Evolutionary conservation across 2,888 invertebrate species (phyloP), one percentile per base, ranked within the genome.

Genomic region (Lithosia quadra): DNA sequence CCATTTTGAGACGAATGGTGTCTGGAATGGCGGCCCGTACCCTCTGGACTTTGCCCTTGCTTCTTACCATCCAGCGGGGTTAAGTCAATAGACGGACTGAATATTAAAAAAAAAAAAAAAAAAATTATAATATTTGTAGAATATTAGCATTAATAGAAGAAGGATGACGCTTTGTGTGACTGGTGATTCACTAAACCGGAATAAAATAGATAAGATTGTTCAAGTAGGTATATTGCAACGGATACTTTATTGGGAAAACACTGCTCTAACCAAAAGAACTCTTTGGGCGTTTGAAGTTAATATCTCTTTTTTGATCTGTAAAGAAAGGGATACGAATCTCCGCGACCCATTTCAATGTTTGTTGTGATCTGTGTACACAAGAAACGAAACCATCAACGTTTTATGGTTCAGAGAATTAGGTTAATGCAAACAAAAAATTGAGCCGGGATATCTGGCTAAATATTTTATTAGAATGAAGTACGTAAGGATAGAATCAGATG

Each of bases 301-400:
- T 21, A 21, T 21, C 59, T 34, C 13, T 21, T 36, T 34, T 63
- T 63, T 63, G 62, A 53, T 53, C 13, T 63, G 18, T 28, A 22
- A 62, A 63, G 34, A 33, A 53, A 62, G 21, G 62, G 62, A 28
- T 63, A 33, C 36, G 61, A 15, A 36, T 24, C 9, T 43, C 5
- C 15, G 21, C n/a, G 21, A 15, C 61, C 24, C 18, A 15, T 60
- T 60, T 60, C 22, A 60, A 60, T 60, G 24, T n/a, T 59, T 59
- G n/a, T 56, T 56, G 55, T 56, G 11, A 56, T 56, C 22, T 56
- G 55, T 56, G 24, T 11, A 22, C 55, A 56, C 10, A 21, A 53
- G 21, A 21, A 56, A 0, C n/a, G 55, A 21, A 24, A 21, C 24
- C 22, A 56, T 49, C 49, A n/a, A 49, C 49, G 49, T 49, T 49